These are phyloP conservation scores for Pseudococcus longispinus DNA, from an alignment of 2,888 invertebrate genomes.

Conservation along the genomic window DNA sequence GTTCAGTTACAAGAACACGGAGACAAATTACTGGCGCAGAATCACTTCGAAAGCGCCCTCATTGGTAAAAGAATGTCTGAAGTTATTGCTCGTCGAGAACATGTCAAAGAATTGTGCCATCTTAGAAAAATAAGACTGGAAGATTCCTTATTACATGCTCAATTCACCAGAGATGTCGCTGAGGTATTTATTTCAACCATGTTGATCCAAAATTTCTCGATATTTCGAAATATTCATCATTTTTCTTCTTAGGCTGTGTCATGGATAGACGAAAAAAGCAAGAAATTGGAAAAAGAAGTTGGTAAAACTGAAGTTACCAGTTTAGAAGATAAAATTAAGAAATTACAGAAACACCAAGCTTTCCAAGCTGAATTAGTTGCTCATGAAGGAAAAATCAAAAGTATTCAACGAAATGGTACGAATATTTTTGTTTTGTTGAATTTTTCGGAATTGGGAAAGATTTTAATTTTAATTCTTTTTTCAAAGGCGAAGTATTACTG, in stretches of 20 bases:
- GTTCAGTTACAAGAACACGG: slow-evolving; percentile 82
- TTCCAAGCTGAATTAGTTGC: slow-evolving; percentile 91
- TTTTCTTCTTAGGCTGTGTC: slow-evolving; percentile 70
- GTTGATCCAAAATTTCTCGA: slow-evolving; percentile 58
- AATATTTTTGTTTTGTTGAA: background rate
- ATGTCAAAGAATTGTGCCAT: slow-evolving; percentile 73
- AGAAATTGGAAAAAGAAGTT: slow-evolving; percentile 82
- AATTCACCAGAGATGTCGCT: slow-evolving; percentile 89
- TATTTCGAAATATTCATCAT: background rate
- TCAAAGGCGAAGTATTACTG: slow-evolving; percentile 71
- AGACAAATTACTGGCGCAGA: slow-evolving; percentile 83
- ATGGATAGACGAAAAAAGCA: slow-evolving; percentile 92
- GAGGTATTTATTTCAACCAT: slow-evolving; percentile 65
- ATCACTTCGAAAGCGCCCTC: slow-evolving; percentile 86
- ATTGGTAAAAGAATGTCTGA: slow-evolving; percentile 79
- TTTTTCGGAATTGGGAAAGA: background rate
- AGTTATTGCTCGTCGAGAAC: slow-evolving; percentile 73
- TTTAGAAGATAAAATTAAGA: slow-evolving; percentile 94
- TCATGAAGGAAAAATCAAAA: slow-evolving; percentile 83
- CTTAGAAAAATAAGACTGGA: slow-evolving; percentile 74
- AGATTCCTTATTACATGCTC: slow-evolving; percentile 82
- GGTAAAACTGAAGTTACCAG: slow-evolving; percentile 75
- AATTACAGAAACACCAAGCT: slow-evolving; percentile 92
- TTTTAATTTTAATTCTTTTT: background rate
- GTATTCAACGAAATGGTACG: slow-evolving; percentile 70